Evolutionary conservation across 2,888 invertebrate genomes (phyloP).

Genomic region (Amphipoea oculea): DNA sequence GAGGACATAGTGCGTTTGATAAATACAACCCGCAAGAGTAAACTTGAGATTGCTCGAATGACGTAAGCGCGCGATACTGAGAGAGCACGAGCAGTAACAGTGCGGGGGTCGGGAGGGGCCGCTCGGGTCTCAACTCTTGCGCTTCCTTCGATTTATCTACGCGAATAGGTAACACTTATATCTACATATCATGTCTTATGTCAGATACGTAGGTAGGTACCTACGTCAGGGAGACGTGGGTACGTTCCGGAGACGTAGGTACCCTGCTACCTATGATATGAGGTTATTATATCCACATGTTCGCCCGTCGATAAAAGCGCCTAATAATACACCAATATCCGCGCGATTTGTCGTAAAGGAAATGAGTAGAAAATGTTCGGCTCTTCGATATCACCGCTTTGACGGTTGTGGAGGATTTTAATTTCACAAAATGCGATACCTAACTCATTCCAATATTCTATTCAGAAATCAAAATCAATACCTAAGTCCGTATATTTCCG

Average conservation of each 20-base stretch:
- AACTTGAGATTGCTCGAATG: too few relatives aligned
- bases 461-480: too few relatives aligned
- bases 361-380: conserved; percentile 66
- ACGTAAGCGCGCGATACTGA: too few relatives aligned
- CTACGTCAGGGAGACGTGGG: conserved; percentile 21
- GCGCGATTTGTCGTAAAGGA: conserved; percentile 70
- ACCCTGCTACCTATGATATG: conserved; percentile 38
- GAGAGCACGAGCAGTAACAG: too few relatives aligned
- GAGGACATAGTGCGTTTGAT: too few relatives aligned
- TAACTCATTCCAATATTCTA: conserved; percentile 1
- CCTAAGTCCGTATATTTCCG: too few relatives aligned
- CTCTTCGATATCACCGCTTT: conserved; percentile 42
- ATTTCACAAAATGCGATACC: conserved; percentile 26
- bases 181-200: too few relatives aligned
- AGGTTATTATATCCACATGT: conserved; percentile 64
- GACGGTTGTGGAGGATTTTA: conserved; percentile 10
- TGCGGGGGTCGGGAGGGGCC: too few relatives aligned
- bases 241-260: conserved; percentile 1
- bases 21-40: too few relatives aligned
- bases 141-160: too few relatives aligned
- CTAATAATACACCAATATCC: conserved; percentile 77
- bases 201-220: background rate
- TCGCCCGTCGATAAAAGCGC: conserved; percentile 70
- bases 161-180: too few relatives aligned
- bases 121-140: too few relatives aligned